These are phyloP conservation scores for Drosophila melanosoma DNA, from an alignment of 2,888 invertebrate genomes.

Conservation along the genomic window DNA sequence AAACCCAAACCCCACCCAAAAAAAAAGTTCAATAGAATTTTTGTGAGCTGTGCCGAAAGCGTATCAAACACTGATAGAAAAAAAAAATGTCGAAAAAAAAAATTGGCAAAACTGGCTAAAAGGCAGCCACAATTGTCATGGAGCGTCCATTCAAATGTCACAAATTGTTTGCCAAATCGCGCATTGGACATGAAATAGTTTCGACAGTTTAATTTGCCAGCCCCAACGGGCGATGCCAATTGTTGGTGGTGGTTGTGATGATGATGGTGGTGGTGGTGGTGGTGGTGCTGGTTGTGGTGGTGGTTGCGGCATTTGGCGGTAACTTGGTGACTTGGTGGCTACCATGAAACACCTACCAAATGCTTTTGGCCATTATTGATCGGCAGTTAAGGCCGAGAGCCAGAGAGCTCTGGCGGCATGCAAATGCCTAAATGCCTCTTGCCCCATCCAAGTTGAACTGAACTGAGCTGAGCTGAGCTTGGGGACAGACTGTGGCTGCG, in stretches of 20 bases:
- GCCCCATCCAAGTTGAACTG: constrained; percentile 15
- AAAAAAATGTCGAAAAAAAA: background rate
- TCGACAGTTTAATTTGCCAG: constrained; percentile 84
- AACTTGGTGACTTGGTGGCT: constrained; percentile 67
- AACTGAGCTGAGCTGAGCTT: background rate
- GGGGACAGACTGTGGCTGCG: constrained; percentile 32
- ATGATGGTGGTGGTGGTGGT: background rate
- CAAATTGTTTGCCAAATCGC: constrained; percentile 83
- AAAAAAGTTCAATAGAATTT: constrained; percentile 52
- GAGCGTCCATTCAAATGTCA: constrained; percentile 83
- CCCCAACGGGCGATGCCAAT: constrained; percentile 53
- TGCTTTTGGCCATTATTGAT: constrained; percentile 68
- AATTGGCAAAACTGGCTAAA: constrained; percentile 45
- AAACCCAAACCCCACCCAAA: constrained; percentile 40
- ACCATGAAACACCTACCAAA: constrained; percentile 74
- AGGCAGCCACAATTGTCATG: constrained; percentile 76
- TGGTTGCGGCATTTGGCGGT: constrained; percentile 36
- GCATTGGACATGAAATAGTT: constrained; percentile 83
- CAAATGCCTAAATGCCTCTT: constrained; percentile 70
- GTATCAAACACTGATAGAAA: constrained; percentile 50
- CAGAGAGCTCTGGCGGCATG: constrained; percentile 40
- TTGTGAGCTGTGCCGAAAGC: constrained; percentile 53
- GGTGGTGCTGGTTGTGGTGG: background rate
- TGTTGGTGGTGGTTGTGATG: constrained; percentile 40
- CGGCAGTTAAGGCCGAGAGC: constrained; percentile 53